Percentiles rank a stretch among this genome's conserved stretches.
These are phyloP conservation scores for Macropis europaea DNA, from an alignment of 2,888 invertebrate genomes.

Conservation along the genomic window DNA sequence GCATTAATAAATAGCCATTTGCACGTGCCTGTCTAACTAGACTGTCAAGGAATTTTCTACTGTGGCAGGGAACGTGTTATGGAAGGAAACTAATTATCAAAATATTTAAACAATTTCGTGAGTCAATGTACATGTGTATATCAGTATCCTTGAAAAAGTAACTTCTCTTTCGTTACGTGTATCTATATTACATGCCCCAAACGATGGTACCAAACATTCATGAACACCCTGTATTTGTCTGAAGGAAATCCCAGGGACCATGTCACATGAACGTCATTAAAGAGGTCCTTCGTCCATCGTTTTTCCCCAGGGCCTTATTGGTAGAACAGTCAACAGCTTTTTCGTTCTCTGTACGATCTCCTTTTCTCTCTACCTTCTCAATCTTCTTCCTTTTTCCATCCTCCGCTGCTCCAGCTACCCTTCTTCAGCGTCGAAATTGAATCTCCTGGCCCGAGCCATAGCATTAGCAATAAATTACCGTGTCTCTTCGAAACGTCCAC, in stretches of 20 bases:
- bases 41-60: no score
- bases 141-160: no score
- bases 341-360: conserved; percentile 1
- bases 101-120: no score
- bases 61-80: no score
- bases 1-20: no score
- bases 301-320: background rate
- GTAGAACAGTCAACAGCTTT: conserved; percentile 51
- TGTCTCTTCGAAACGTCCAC: background rate
- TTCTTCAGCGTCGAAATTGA: conserved; percentile 23
- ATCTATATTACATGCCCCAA: no score
- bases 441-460: conserved; percentile 13
- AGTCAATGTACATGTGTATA: no score
- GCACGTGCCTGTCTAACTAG: no score
- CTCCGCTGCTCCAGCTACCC: background rate
- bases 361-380: background rate
- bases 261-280: conserved; percentile 34
- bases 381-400: background rate
- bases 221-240: no score
- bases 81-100: no score
- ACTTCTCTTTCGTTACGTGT: no score
- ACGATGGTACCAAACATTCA: no score
- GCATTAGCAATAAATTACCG: conserved; percentile 25
- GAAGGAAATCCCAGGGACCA: conserved; percentile 10
- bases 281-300: conserved; percentile 26